phyloP scores from a whole-genome alignment of 1,140 invertebrate genomes.

The Drosophila simulans region DNA sequence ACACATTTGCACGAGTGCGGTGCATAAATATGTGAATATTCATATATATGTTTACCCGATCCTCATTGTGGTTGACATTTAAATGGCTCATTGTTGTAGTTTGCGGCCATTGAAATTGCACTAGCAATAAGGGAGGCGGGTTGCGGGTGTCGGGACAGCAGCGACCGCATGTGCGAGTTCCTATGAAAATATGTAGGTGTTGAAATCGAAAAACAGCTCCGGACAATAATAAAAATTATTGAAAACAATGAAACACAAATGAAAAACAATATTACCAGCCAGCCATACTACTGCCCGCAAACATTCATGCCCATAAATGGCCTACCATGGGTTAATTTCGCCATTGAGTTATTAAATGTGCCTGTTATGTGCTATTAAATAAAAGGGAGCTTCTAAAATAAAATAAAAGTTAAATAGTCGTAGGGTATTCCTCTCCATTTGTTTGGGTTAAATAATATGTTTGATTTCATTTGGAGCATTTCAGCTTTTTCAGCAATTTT shows the following conservation, averaged over 20 bases:
- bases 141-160: no score
- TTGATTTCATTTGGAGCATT: no score
- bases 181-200: conserved; percentile 63
- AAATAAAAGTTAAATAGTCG: no score
- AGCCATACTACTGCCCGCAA: conserved; percentile 21
- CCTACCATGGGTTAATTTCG: conserved; percentile 38
- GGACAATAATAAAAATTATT: conserved; percentile 78
- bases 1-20: conserved; percentile 13
- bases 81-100: conserved; percentile 39
- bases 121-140: conserved; percentile 6
- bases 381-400: background rate
- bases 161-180: conserved; percentile 30
- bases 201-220: conserved; percentile 41
- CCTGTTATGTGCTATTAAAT: background rate
- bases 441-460: no score
- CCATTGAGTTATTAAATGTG: conserved; percentile 6
- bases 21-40: conserved; percentile 36
- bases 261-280: conserved; percentile 71
- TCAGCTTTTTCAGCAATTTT: no score
- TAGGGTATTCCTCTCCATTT: no score
- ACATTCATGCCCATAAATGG: conserved; percentile 7
- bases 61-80: conserved; percentile 47
- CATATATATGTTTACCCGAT: conserved; percentile 40
- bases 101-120: conserved; percentile 48
- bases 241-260: conserved; percentile 77